phyloP scores from a whole-genome alignment of 2,888 invertebrate species.

The Himalopsyche kuldschensis region DNA sequence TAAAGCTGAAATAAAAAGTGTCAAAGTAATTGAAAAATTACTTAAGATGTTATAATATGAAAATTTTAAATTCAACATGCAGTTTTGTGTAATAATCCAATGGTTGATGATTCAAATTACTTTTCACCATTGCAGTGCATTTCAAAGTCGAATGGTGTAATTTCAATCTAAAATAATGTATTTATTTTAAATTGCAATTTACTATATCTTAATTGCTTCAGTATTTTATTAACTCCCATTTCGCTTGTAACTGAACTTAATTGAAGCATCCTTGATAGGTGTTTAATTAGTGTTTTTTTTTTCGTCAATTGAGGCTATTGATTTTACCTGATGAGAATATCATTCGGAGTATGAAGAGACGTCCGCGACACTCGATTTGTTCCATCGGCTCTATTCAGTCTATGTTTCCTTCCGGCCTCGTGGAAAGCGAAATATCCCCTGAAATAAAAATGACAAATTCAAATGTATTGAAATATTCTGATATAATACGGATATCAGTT shows the following conservation, averaged over 20 bases:
- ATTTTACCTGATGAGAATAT: slow-evolving; percentile 66
- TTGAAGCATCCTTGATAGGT: no score
- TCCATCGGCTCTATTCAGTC: slow-evolving; percentile 65
- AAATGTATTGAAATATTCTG: background rate
- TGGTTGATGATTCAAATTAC: background rate
- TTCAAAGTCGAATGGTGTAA: background rate
- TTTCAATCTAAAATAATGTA: background rate
- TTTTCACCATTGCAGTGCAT: background rate
- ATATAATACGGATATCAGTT: background rate
- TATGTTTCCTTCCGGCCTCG: slow-evolving; percentile 75
- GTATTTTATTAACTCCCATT: no score
- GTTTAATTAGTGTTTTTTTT: no score
- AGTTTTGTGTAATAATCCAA: background rate
- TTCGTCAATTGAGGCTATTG: background rate
- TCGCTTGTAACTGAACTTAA: no score
- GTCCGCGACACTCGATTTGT: slow-evolving; percentile 59
- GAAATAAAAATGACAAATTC: slow-evolving; percentile 38
- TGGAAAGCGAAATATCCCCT: slow-evolving; percentile 89
- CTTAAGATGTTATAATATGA: background rate
- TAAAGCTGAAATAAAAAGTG: background rate
- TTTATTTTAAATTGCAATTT: background rate
- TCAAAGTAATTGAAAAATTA: background rate
- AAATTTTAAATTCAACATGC: background rate
- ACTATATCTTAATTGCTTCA: no score
- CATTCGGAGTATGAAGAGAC: slow-evolving; percentile 69